Evolutionary conservation across 2,797 vertebrate species (phyloP), one percentile per base, ranked within the genome.

Genomic region (Molossus molossus): DNA sequence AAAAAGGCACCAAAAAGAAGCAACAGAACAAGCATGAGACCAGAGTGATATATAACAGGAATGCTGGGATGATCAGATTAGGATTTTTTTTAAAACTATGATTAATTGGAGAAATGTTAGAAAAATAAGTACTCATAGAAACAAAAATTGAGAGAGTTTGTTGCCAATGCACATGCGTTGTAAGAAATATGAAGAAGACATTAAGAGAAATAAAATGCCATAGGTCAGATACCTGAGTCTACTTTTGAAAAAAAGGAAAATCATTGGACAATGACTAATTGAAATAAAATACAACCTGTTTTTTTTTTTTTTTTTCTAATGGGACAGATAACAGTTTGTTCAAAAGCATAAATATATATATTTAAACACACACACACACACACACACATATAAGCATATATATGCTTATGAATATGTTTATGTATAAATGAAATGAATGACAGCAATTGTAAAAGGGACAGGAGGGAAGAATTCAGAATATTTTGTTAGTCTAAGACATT

Each of bases 151-250:
- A 86, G 23, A n/a, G 25, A 50, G 10, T 53, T 70, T 86, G 6
- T 79, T 70, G 14, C 23, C 15, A 33, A 45, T 87, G 80, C 17
- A 60, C 17, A 21, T 60, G n/a, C 4, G 12, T 62, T 33, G 8
- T 12, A 60, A 60, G 75, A 80, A 70, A 53, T 25, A 40, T n/a
- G 18, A 80, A 70, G 23, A 86, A 33, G 18, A 5, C 27, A 23
- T 50, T 69, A 75, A 87, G n/a, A 60, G 23, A 79, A 80, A 20
- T 90, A 79, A 86, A 86, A 79, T 70, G 3, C 60, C 53, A 79
- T 25, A 69, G 27, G 9, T 86, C n/a, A 79, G 15, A 79, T 67
- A 60, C 12, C 45, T 48, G 37, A 57, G 37, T 48, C 58, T 76
- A 75, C 29, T 48, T 67, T 67, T 67, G 12, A 53, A 53, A 48